Base-by-base conservation (phyloP, 35 echinoderm and acorn worm species). In the Ptychodera flava region DNA sequence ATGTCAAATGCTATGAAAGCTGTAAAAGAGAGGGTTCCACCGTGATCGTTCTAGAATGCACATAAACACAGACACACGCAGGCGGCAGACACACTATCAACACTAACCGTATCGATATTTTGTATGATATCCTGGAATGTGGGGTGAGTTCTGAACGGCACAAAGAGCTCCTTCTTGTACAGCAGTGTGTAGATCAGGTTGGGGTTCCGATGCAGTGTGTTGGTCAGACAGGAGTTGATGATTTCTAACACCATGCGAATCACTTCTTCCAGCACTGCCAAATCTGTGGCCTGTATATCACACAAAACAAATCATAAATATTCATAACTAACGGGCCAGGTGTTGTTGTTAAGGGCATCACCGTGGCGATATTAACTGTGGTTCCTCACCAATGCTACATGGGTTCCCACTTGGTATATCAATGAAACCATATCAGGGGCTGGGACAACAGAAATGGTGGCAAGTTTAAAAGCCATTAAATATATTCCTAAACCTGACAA, bases 81-180 rank as follows among this genome's bases (percentile, higher is more conserved):
- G 6, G 22, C 45, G 22, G 6, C 45, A 64, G 45, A 64, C 45
- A 64, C 22, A 22, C 22, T 12, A n/a, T n/a, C n/a, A n/a, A 1
- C 1, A 92, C 96, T 94, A 78, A 99, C 96, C 6, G 96, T 94
- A 79, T 99, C 96, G 86, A 99, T 99, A 86, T 99, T 99, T 81
- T 94, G 92, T 33, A 99, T 99, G 77, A 94, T 99, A 38, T 99
- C 96, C 32, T 99, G 93, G 78, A 99, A 94, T 80, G 94, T 99
- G 33, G 96, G 88, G 85, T 94, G 90, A n/a, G 90, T 85, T 85
- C 94, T 99, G 85, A 99, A 99, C 78, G 90, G 88, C 0, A 86
- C 85, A 80, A 99, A 94, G 0, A 94, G 86, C 27, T 99, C 90
- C 33, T 93, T 88, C 83, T 99, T 99, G 86, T 99, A 99, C 77